Percentiles rank a stretch among this genome's conserved stretches.
Conservation (phyloP, 2,113 vertebrate species). For the Glareola pratincola region DNA sequence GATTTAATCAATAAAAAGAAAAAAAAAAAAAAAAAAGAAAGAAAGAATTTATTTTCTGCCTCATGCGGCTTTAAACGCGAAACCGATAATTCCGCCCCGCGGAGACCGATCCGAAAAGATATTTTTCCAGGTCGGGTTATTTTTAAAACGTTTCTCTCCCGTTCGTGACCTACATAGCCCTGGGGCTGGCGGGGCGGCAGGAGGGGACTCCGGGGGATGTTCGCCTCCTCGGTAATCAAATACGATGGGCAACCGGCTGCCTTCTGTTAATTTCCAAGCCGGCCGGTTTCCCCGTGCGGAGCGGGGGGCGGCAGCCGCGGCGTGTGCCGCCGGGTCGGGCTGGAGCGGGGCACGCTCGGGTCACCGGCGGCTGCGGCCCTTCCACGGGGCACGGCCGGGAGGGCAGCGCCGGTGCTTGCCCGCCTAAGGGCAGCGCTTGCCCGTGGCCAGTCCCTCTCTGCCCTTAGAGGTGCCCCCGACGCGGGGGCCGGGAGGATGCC, state of each 20-base stretch:
- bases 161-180: constrained; percentile 34
- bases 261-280: neutral
- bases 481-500: neutral
- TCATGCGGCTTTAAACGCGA: neutral
- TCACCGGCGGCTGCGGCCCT: neutral
- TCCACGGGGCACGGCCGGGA: neutral
- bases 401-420: neutral
- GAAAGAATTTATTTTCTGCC: neutral
- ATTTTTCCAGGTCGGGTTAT: constrained; percentile 7
- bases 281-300: neutral
- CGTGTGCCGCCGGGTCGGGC: neutral
- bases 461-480: too few relatives aligned
- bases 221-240: neutral
- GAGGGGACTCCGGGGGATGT: neutral
- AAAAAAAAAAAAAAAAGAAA: neutral
- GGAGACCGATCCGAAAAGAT: neutral
- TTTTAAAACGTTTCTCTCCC: neutral
- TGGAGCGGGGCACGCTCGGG: neutral
- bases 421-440: too few relatives aligned
- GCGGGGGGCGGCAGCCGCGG: neutral
- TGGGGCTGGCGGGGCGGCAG: neutral
- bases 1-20: neutral
- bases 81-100: neutral
- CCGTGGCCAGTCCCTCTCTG: neutral
- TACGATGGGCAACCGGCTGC: neutral